A percentile compares a stretch with the other conserved stretches of the same genome.
Conservation (phyloP, 1,140 invertebrate genomes). For the Lordiphosa mommai region DNA sequence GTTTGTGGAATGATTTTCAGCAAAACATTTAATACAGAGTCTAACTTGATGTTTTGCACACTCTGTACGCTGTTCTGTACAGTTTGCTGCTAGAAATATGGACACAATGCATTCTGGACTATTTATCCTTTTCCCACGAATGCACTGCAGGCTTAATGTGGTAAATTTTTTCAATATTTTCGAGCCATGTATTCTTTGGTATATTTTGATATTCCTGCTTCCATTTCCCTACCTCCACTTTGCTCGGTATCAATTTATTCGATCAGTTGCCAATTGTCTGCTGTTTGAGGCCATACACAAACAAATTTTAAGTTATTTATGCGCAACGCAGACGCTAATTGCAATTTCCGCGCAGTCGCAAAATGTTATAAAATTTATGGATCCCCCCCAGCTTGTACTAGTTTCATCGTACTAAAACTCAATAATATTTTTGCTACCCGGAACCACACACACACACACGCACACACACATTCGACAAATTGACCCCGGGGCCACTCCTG, state of each 20-base stretch:
- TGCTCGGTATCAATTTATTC: constrained; percentile 17
- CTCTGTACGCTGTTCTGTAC: too few species aligned
- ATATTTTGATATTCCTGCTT: too few species aligned
- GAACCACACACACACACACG: not conserved
- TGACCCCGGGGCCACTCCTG: constrained; percentile 9
- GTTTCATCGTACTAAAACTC: constrained; percentile 38
- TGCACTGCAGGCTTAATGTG: too few species aligned
- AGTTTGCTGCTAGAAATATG: too few species aligned
- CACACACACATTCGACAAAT: constrained; percentile 46
- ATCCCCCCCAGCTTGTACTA: constrained; percentile 4
- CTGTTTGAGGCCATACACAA: not conserved
- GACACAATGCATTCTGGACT: too few species aligned
- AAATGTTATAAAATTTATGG: constrained; percentile 69
- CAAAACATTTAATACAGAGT: too few species aligned
- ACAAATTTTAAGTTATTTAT: constrained; percentile 66
- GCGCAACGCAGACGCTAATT: constrained; percentile 54
- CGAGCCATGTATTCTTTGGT: too few species aligned
- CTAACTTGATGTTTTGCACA: too few species aligned
- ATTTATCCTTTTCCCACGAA: too few species aligned
- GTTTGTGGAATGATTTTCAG: too few species aligned
- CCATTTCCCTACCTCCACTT: not conserved
- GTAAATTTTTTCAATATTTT: too few species aligned
- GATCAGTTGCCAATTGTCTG: not conserved
- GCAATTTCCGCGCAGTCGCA: constrained; percentile 68
- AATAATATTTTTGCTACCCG: constrained; percentile 44